phyloP scores from a whole-genome alignment of 64 coral and sea anemone species.

The Stichodactyla mertensii region DNA sequence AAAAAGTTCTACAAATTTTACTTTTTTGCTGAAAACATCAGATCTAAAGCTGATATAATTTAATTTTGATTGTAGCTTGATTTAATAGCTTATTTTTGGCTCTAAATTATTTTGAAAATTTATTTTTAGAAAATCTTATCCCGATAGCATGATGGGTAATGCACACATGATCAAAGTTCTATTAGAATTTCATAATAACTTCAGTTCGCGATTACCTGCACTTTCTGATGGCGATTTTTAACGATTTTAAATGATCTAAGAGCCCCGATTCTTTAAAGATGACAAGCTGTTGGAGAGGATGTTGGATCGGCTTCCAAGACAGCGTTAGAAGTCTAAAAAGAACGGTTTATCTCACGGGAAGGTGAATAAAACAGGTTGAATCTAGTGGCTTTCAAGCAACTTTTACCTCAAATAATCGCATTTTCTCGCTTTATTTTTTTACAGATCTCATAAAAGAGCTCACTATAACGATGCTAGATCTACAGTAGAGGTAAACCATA shows the following conservation, averaged over 20 bases:
- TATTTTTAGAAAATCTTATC: not conserved
- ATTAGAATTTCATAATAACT: conserved; percentile 1
- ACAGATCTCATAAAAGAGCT: conserved; percentile 70
- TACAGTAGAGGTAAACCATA: conserved; percentile 58
- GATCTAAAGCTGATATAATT: too few species aligned
- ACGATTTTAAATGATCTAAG: conserved; percentile 34
- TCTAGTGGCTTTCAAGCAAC: not conserved
- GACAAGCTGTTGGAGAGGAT: conserved; percentile 72
- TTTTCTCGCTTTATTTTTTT: conserved; percentile 18
- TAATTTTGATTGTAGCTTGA: too few species aligned
- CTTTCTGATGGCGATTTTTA: not conserved
- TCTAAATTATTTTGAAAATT: too few species aligned
- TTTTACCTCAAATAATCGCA: not conserved
- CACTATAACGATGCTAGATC: conserved; percentile 63
- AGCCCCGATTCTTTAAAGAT: conserved; percentile 25
- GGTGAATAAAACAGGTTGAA: conserved; percentile 21
- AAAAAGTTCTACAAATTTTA: too few species aligned
- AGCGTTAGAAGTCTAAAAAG: conserved; percentile 60
- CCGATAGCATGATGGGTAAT: not conserved
- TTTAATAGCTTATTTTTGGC: too few species aligned
- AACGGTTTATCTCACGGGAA: conserved; percentile 49
- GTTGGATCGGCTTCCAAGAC: conserved; percentile 54
- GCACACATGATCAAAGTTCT: not conserved
- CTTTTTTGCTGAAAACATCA: too few species aligned
- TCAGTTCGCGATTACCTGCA: not conserved